Percentiles rank a stretch among this genome's conserved stretches.
phyloP scores from a whole-genome alignment of 37 sponge, comb jelly and placozoan species.

The Cliona cf. orientalis region DNA sequence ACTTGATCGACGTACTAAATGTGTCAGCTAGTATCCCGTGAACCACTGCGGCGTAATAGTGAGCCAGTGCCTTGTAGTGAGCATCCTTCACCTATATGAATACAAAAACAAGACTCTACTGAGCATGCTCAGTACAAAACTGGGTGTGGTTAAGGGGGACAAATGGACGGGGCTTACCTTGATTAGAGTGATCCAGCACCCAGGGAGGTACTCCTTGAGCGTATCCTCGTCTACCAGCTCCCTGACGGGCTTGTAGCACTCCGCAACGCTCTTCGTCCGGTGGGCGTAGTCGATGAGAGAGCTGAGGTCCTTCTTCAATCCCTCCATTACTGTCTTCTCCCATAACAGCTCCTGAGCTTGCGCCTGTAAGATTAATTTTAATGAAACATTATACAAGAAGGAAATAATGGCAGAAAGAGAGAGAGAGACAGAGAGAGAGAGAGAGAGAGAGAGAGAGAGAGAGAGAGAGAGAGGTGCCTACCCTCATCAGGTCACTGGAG shows the following conservation, averaged over 20 bases:
- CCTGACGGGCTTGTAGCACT: constrained; percentile 53
- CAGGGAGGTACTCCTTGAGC: constrained; percentile 60
- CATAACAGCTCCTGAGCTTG: constrained; percentile 63
- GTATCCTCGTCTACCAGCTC: constrained; percentile 48
- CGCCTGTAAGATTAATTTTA: constrained; percentile 33
- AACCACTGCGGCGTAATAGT: constrained; percentile 61
- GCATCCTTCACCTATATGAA: constrained; percentile 62
- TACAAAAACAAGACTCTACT: not conserved
- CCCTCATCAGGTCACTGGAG: constrained; percentile 63
- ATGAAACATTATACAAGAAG: not conserved
- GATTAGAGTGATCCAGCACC: constrained; percentile 44
- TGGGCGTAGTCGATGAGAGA: constrained; percentile 42
- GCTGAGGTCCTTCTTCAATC: constrained; percentile 11
- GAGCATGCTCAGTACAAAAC: not conserved
- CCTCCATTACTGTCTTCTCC: constrained; percentile 35
- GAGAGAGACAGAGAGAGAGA: not conserved
- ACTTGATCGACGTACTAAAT: constrained; percentile 21
- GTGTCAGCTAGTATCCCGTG: constrained; percentile 32
- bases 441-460: not conserved
- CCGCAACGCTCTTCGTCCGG: constrained; percentile 64
- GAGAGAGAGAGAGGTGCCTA: constrained; percentile 1
- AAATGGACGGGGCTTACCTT: constrained; percentile 20
- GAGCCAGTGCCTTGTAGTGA: constrained; percentile 65
- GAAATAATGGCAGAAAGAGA: not conserved
- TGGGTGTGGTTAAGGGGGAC: not conserved